Evolutionary conservation across 2,888 invertebrate genomes (phyloP), one percentile per base, ranked within the genome.

Genomic region (Melinaea marsaeus): DNA sequence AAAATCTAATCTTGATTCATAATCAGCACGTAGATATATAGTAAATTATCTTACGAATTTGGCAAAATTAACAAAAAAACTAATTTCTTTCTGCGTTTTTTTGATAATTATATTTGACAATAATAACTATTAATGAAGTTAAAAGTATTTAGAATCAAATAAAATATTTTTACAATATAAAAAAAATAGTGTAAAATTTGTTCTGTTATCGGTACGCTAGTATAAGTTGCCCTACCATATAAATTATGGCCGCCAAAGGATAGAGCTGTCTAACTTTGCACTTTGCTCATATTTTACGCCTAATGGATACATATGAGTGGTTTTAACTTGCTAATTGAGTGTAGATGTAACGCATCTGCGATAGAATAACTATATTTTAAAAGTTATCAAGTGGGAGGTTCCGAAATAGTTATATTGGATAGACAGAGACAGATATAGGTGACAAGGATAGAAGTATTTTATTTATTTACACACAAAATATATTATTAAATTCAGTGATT

Each of bases 241-340:
- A 88, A 90, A 86, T 89, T 88, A 89, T 83, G 79, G 81, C 84
- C 85, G 73, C 87, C 82, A 86, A 90, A 88, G 89, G 88, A 89
- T 88, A 86, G 80, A 80, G 76, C 78, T 80, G 88, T 86, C 88
- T 85, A 90, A 90, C 90, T 90, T 88, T 86, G 80, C 90, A 89
- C 90, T 90, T 90, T 80, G 77, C 82, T 76, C 88, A 88, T 88
- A 90, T 90, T 86, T 90, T 86, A 86, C 84, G 84, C 83, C 76
- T 83, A 90, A 90, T 85, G 86, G 86, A 83, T 88, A 89, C 86
- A 81, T 87, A 88, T 79, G 86, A 73, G 81, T 73, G 82, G 84
- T 81, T 78, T 78, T 77, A 88, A 89, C 86, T 89, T 84, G 71
- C 78, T 88, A 89, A 89, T 88, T 89, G 88, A 88, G 85, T 86